Evolutionary conservation across 2,888 invertebrate species (phyloP), one percentile per base, ranked within the genome.

Genomic region (Nymphalis polychloros): DNA sequence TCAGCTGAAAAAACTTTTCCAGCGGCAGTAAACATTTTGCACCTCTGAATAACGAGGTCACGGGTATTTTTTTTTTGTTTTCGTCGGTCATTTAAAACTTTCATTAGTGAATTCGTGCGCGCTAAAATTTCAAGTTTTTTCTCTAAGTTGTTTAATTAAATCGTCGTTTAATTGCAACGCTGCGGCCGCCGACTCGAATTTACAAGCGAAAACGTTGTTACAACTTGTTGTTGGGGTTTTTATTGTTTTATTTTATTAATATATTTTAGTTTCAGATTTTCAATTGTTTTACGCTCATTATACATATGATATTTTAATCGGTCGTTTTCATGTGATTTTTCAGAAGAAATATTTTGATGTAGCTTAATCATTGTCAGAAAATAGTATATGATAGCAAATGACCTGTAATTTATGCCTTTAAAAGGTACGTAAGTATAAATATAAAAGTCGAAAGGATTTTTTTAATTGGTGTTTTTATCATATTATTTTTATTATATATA

Each of bases 1-100:
- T 70, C 49, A 61, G 50, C 16, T 27, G 63, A 49, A 68, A 67
- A 57, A 70, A 65, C 59, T 63, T 59, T 64, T 47, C 7, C 75
- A 74, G 67, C 70, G 74, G 81, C 79, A 81, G 81, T 78, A 73
- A 71, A 67, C 77, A 84, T 73, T 76, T 88, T 84, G 86, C 81
- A 77, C 78, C 69, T 85, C 81, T 82, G 82, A 84, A 86, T 89
- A 90, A 89, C 88, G 89, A 88, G 89, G 89, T 89, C 89, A 87
- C 77, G 79, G 78, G 76, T 76, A 82, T 86, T 88, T 86, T 87
- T 85, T 84, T 76, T 78, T 84, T 68, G 68, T 73, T 88, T 87
- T 86, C 83, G 87, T 82, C 83, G 84, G 87, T 87, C 86, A 87
- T 90, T 90, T 90, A 86, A 89, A 90, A 90, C 86, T 90, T 90